Evolutionary conservation across 2,113 vertebrate genomes (phyloP).

Genomic region (Hippopotamus amphibius): DNA sequence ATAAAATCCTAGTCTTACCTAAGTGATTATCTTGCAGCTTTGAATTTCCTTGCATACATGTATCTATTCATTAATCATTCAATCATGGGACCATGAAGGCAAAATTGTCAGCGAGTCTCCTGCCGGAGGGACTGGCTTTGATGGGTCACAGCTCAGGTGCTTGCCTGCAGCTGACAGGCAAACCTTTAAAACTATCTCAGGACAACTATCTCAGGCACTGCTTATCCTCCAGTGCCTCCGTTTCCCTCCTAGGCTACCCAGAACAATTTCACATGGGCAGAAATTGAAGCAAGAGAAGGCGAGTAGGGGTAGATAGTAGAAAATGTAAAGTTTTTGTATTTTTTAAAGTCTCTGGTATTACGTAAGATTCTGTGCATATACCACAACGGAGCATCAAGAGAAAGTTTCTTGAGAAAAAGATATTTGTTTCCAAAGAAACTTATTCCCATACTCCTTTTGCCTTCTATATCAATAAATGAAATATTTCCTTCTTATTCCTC

Average conservation of each 20-base stretch:
- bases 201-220: neutral
- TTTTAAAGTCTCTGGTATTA: neutral
- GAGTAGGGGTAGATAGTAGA: neutral
- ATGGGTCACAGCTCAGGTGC: neutral
- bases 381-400: constrained; percentile 14
- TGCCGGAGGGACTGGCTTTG: constrained; percentile 59
- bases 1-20: constrained; percentile 69
- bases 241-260: neutral
- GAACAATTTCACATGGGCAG: neutral
- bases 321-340: neutral
- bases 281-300: neutral
- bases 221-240: neutral
- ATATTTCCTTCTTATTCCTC: neutral
- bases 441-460: neutral
- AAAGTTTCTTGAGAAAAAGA: neutral
- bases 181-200: neutral
- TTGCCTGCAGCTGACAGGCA: neutral
- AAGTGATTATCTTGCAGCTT: constrained; percentile 67
- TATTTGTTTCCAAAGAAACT: constrained; percentile 9
- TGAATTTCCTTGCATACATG: constrained; percentile 40
- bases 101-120: constrained; percentile 66
- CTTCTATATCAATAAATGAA: neutral
- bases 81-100: constrained; percentile 19
- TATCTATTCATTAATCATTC: constrained; percentile 71
- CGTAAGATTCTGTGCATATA: neutral